Evolutionary conservation across 2,797 vertebrate genomes (phyloP).

Genomic region (Melopsittacus undulatus): DNA sequence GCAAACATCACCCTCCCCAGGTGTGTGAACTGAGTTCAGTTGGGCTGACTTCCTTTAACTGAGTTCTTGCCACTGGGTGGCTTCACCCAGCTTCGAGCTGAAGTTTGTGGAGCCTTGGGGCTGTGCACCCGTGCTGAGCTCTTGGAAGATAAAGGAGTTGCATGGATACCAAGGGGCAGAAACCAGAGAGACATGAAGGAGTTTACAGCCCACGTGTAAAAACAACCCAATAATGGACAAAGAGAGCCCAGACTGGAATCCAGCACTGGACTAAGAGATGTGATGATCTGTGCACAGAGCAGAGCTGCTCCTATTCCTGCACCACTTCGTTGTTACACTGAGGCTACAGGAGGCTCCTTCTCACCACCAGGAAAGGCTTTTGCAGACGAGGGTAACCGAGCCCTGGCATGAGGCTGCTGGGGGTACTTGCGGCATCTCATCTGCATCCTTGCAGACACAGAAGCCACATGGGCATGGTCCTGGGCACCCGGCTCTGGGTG

Average conservation of each 20-base stretch:
- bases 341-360: background rate
- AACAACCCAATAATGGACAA: background rate
- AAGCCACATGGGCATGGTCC: accelerated
- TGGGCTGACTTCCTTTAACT: background rate
- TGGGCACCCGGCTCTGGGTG: background rate
- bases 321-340: background rate
- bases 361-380: background rate
- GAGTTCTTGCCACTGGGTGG: background rate
- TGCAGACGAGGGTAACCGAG: accelerated
- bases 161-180: background rate
- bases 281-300: no score
- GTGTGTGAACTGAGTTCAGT: background rate
- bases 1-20: no score
- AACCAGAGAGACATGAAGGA: background rate
- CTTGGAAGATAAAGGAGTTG: background rate
- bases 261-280: background rate
- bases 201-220: background rate
- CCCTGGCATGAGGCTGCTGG: no score
- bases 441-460: background rate
- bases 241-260: background rate
- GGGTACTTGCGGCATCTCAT: background rate
- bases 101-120: background rate
- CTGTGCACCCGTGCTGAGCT: background rate
- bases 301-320: background rate
- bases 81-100: background rate